Conservation (phyloP, 2,113 vertebrate genomes). For the Callospermophilus lateralis region DNA sequence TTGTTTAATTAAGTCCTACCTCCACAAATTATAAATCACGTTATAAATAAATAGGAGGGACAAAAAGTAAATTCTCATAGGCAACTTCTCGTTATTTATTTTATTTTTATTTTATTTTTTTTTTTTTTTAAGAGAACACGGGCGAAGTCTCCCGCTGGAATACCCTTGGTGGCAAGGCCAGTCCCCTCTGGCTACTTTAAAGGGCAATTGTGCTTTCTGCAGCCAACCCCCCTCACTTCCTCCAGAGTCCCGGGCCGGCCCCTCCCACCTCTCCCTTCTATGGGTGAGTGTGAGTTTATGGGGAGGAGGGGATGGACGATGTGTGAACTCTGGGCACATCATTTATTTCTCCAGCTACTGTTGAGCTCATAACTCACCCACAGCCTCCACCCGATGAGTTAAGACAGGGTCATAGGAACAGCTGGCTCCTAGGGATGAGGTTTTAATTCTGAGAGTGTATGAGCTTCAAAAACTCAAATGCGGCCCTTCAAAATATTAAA, state of each 20-base stretch:
- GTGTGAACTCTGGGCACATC: conserved; percentile 76
- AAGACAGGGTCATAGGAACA: conserved; percentile 57
- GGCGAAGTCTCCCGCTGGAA: neutral
- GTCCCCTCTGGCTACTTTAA: neutral
- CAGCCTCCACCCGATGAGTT: conserved; percentile 31
- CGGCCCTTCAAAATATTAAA: conserved; percentile 25
- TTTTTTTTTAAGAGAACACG: neutral
- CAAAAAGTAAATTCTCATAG: conserved; percentile 32
- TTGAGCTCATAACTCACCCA: conserved; percentile 66
- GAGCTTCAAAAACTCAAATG: conserved; percentile 6
- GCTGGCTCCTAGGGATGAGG: conserved; percentile 32
- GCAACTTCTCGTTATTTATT: conserved; percentile 3
- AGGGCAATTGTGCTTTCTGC: neutral
- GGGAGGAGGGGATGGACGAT: conserved; percentile 62
- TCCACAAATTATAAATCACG: neutral
- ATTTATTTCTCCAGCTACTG: conserved; percentile 75
- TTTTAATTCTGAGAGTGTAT: conserved; percentile 63
- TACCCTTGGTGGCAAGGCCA: neutral
- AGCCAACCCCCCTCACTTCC: neutral
- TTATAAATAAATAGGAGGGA: neutral
- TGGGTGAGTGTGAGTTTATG: conserved; percentile 62
- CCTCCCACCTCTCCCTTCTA: conserved; percentile 19
- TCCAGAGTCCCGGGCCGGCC: neutral
- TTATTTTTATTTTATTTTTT: neutral
- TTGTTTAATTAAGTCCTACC: conserved; percentile 6